Percentiles rank a stretch among this genome's conserved stretches.
Evolutionary conservation across 1,140 invertebrate species (phyloP).

Genomic region (Drosophila guanche): DNA sequence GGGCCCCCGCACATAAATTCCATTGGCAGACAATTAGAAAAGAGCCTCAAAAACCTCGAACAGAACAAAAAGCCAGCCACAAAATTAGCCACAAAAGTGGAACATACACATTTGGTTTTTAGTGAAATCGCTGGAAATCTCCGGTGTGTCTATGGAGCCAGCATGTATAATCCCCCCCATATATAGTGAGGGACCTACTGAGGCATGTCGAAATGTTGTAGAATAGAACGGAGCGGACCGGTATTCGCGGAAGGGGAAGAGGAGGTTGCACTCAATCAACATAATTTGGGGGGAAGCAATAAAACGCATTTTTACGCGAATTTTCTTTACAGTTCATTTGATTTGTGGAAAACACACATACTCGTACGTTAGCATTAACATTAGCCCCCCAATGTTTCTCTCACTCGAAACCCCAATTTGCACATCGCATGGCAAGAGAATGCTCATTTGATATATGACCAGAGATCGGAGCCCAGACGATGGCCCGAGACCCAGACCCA

Average conservation of each 20-base stretch:
- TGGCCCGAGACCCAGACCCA: constrained; percentile 46
- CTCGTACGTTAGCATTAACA: too few species aligned
- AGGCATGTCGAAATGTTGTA: constrained; percentile 38
- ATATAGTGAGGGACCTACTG: constrained; percentile 7
- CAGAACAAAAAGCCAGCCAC: constrained; percentile 9
- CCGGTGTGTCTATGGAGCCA: too few species aligned
- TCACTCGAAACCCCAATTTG: constrained; percentile 23
- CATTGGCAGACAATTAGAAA: constrained; percentile 52
- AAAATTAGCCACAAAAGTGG: not conserved
- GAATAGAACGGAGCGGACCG: too few species aligned
- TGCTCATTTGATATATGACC: constrained; percentile 29
- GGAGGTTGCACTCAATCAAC: constrained; percentile 57
- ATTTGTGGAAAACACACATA: too few species aligned
- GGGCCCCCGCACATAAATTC: constrained; percentile 50
- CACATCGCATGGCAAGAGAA: constrained; percentile 14
- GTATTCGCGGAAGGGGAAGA: too few species aligned
- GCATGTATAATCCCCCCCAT: too few species aligned
- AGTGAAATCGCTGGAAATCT: too few species aligned
- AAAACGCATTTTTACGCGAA: constrained; percentile 77
- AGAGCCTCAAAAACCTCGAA: constrained; percentile 21
- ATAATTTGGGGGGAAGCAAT: constrained; percentile 69
- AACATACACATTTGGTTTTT: constrained; percentile 1
- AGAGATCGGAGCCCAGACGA: constrained; percentile 1
- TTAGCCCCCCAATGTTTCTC: too few species aligned
- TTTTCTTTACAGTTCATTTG: constrained; percentile 74